phyloP scores from a whole-genome alignment of 2,888 invertebrate species.

The Ashinkailepas kermadecensis region DNA sequence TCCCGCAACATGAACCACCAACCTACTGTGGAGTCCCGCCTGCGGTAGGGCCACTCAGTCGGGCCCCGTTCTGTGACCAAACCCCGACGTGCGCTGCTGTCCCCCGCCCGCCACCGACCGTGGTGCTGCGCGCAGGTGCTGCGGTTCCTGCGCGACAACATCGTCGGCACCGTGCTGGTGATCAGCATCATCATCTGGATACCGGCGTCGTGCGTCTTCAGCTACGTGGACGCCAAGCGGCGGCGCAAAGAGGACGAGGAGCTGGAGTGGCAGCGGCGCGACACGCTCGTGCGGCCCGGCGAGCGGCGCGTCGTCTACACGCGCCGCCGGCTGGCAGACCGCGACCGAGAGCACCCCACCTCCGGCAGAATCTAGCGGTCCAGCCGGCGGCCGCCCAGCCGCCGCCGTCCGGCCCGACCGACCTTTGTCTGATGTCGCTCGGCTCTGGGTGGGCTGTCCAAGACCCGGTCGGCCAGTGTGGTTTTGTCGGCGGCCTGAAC shows the following conservation, averaged over 20 bases:
- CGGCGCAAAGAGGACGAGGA: constrained; percentile 30
- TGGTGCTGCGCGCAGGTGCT: no score
- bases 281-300: neutral
- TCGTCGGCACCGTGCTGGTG: constrained; percentile 85
- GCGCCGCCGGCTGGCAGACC: constrained; percentile 5
- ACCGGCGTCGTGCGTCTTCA: constrained; percentile 74
- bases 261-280: constrained; percentile 2
- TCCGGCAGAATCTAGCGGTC: neutral
- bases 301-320: constrained; percentile 19
- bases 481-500: neutral
- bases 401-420: no score
- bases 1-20: no score
- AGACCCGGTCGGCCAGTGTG: neutral
- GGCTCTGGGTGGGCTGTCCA: no score
- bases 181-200: constrained; percentile 91
- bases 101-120: neutral
- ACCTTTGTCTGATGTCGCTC: no score
- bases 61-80: no score
- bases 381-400: neutral
- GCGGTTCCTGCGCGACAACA: constrained; percentile 81
- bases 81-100: no score
- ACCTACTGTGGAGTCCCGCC: neutral
- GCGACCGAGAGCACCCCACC: neutral
- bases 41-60: no score
- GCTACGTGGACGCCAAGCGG: constrained; percentile 69